These are phyloP conservation scores for Drosophila sechellia DNA, from an alignment of 1,140 invertebrate genomes.

Conservation along the genomic window DNA sequence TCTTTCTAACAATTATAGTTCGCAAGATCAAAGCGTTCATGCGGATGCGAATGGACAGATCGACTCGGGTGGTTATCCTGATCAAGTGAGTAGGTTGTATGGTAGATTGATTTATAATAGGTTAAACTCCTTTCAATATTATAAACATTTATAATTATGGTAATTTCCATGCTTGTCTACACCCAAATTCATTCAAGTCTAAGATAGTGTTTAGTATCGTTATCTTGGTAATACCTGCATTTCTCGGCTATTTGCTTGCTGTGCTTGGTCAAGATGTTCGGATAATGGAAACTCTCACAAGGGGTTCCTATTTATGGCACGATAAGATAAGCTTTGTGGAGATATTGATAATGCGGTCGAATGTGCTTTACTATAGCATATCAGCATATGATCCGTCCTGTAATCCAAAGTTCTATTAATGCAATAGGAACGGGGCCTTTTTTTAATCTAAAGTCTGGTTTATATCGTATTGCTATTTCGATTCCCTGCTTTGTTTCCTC, in stretches of 20 bases:
- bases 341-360: slow-evolving; percentile 22
- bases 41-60: too few species aligned
- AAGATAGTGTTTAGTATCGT: too few species aligned
- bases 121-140: too few species aligned
- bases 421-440: slow-evolving; percentile 19
- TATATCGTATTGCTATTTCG: slow-evolving; percentile 17
- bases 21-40: too few species aligned
- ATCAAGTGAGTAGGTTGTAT: too few species aligned
- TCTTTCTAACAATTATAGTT: too few species aligned
- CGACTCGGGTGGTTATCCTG: too few species aligned
- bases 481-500: slow-evolving; percentile 7
- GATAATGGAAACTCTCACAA: slow-evolving; percentile 25
- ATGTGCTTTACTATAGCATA: slow-evolving; percentile 4
- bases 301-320: slow-evolving; percentile 50
- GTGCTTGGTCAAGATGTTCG: slow-evolving; percentile 23
- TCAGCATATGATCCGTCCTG: not conserved
- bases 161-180: not conserved
- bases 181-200: not conserved
- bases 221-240: slow-evolving; percentile 10
- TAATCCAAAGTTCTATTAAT: not conserved
- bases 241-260: slow-evolving; percentile 2
- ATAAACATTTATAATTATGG: too few species aligned
- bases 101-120: too few species aligned
- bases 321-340: slow-evolving; percentile 28
- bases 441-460: slow-evolving; percentile 18